Base-by-base conservation (phyloP, 2,888 invertebrate genomes). In the Drosophila barbarae region DNA sequence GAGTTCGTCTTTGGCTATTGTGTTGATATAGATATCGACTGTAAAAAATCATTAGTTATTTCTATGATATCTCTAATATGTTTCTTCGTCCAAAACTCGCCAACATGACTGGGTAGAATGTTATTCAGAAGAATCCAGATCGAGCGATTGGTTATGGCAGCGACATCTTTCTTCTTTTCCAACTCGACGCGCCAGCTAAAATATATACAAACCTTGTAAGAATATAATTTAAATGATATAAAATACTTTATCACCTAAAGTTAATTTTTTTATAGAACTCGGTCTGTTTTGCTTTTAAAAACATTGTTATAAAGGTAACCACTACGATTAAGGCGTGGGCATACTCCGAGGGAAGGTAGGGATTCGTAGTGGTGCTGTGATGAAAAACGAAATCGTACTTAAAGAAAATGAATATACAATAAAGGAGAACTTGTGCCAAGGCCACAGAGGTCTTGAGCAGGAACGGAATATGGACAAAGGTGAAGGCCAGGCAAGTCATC, bases 41-140 rank as follows among this genome's bases (percentile, higher is more conserved):
- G 86, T 3, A 5, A n/a, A 6, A 18, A 23, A 23, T 23, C 3
- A 4, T 3, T 23, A 23, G 23, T 4, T 23, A 23, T 23, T 23
- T 23, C 4, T 23, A 23, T 4, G 23, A 3, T 23, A 23, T 23
- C 23, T 23, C 4, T 23, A 3, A 23, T 4, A 23, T 23, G 23
- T 23, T 23, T 23, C 23, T 23, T 30, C 30, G 7, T 26, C 9
- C 9, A 60, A 91, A 90, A 87, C 92, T 84, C 88, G 95, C 95
- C 97, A 68, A 98, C 98, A 89, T 98, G 97, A 36, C 93, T 93
- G 0, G 98, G 98, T 32, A 98, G 91, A 84, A 98, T 98, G 88
- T 98, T 98, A 84, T 95, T 93, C 51, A 98, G 91, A 34, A 98
- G 90, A 89, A 96, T 93, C 80, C 94, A 95, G 89, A 98, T 98